These are phyloP conservation scores for Lacerta bilineata DNA, from an alignment of 2,797 vertebrate genomes.

Conservation along the genomic window DNA sequence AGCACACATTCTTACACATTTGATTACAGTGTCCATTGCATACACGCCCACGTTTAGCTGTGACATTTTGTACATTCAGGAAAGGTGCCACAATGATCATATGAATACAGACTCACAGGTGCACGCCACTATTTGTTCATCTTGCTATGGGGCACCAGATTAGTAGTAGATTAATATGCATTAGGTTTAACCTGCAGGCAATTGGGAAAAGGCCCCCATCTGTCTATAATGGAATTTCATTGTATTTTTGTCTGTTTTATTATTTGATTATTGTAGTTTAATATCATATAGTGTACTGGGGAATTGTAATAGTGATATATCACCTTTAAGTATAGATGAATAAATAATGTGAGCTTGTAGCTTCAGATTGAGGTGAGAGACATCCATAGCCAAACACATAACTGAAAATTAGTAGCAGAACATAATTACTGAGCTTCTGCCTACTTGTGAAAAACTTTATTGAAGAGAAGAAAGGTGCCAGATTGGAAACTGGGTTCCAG, in stretches of 20 bases:
- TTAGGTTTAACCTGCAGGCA: not conserved
- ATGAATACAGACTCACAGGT: not conserved
- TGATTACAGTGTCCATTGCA: not conserved
- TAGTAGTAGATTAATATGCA: not conserved
- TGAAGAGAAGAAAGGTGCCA: not conserved
- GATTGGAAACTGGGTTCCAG: not conserved
- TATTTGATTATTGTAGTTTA: not conserved
- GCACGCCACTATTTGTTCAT: not conserved
- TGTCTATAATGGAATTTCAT: too few species aligned
- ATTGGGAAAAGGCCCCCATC: not conserved
- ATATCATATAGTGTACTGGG: not conserved
- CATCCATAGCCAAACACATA: not conserved
- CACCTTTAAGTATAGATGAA: not conserved
- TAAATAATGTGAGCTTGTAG: not conserved
- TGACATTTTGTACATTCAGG: not conserved
- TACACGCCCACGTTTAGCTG: not conserved
- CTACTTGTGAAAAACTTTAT: not conserved
- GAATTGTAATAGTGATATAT: not conserved
- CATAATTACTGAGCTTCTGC: not conserved
- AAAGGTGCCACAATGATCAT: not conserved
- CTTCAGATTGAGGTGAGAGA: not conserved
- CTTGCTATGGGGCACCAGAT: not conserved
- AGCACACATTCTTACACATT: not conserved
- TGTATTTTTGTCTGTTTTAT: not conserved
- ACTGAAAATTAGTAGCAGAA: not conserved